Conservation (phyloP, 2,797 vertebrate genomes). For the Limosa lapponica region DNA sequence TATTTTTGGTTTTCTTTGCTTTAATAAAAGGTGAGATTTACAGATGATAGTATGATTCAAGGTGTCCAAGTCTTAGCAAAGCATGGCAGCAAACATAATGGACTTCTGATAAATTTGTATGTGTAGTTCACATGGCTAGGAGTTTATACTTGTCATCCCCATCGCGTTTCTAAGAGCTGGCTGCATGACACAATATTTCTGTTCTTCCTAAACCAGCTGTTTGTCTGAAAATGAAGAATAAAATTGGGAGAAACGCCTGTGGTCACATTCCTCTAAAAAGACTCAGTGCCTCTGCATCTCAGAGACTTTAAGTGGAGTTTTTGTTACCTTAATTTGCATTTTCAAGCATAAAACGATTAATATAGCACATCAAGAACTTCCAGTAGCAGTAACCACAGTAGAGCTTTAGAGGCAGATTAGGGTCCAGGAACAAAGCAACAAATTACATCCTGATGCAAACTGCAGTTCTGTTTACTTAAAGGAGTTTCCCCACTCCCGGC, state of each 20-base stretch:
- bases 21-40: not conserved
- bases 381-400: not conserved
- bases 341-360: not conserved
- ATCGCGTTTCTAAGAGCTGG: not conserved
- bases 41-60: not conserved
- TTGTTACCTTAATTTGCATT: not conserved
- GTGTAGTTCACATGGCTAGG: too few relatives aligned
- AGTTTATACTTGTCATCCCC: not conserved
- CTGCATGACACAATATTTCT: not conserved
- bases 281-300: not conserved
- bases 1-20: not conserved
- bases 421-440: not conserved
- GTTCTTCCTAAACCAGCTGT: not conserved
- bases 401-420: not conserved
- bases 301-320: not conserved
- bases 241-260: not conserved
- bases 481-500: rapidly evolving
- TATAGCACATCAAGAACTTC: not conserved
- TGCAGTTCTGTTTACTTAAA: not conserved
- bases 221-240: not conserved
- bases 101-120: not conserved
- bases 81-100: not conserved
- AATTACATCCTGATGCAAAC: not conserved
- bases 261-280: not conserved
- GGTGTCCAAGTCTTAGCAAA: not conserved